These are phyloP conservation scores for Neomonachus schauinslandi DNA, from an alignment of 2,113 vertebrate genomes.

Conservation along the genomic window DNA sequence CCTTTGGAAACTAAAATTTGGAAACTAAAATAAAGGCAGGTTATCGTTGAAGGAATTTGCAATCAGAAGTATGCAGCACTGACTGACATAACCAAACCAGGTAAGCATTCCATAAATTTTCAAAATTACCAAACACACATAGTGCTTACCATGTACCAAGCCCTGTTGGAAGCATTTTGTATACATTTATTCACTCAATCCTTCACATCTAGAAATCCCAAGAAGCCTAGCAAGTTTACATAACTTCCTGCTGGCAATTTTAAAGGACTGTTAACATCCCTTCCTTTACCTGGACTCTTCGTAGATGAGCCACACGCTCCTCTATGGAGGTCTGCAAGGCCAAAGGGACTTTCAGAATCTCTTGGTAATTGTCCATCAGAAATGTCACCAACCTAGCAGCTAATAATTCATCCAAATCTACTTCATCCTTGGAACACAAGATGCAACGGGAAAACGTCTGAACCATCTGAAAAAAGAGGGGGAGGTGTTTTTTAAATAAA, in stretches of 20 bases:
- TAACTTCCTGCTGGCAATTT: background rate
- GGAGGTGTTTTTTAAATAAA: background rate
- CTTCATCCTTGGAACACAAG: slow-evolving; percentile 91
- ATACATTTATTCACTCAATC: background rate
- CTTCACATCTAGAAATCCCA: background rate
- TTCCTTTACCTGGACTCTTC: slow-evolving; percentile 89
- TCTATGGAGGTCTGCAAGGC: slow-evolving; percentile 88
- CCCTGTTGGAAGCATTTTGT: background rate
- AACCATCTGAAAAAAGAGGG: slow-evolving; percentile 85
- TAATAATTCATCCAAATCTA: slow-evolving; percentile 92
- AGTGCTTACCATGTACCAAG: background rate
- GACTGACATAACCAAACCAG: background rate
- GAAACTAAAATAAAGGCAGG: background rate
- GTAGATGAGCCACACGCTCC: slow-evolving; percentile 87
- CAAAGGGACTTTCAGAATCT: slow-evolving; percentile 87
- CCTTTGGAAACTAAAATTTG: background rate
- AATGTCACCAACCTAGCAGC: slow-evolving; percentile 92
- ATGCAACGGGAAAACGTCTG: slow-evolving; percentile 92
- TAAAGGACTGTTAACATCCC: background rate
- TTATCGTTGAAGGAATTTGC: slow-evolving; percentile 22
- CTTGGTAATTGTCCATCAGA: slow-evolving; percentile 91
- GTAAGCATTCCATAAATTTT: background rate
- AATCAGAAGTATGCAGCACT: background rate
- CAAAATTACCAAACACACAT: background rate
- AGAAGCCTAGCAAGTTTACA: background rate